phyloP scores from a whole-genome alignment of 2,797 vertebrate genomes.

The Acipenser ruthenus region DNA sequence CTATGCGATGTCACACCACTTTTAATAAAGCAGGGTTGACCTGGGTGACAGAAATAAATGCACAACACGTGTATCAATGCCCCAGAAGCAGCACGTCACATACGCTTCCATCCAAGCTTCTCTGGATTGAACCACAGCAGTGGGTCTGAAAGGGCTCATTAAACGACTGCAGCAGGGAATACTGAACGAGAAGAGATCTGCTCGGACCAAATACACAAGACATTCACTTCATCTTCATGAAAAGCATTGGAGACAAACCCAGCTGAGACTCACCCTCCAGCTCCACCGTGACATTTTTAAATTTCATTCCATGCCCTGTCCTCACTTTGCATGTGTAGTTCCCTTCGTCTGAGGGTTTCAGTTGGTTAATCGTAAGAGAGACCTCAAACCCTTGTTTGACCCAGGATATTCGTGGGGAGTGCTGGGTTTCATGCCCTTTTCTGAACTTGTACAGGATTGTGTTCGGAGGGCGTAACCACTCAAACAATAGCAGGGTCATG shows the following conservation, averaged over 20 bases:
- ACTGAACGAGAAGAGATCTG: background rate
- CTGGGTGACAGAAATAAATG: too few species aligned
- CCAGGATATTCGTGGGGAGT: background rate
- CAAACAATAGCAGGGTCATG: background rate
- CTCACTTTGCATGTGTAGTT: background rate
- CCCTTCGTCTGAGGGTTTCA: background rate
- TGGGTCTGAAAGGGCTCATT: background rate
- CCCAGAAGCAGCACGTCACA: too few species aligned
- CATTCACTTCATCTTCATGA: background rate
- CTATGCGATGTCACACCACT: background rate
- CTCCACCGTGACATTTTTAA: background rate
- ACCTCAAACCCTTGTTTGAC: background rate
- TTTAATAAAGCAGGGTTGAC: background rate
- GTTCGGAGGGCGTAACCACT: background rate
- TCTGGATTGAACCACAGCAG: background rate
- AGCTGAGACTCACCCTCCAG: background rate
- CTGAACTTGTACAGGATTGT: background rate
- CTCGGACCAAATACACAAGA: background rate
- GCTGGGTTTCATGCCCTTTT: background rate
- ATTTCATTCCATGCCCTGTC: background rate
- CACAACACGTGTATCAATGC: too few species aligned
- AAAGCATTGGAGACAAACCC: background rate
- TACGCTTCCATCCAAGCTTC: too few species aligned
- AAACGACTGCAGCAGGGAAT: background rate
- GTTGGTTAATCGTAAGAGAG: background rate